phyloP scores from a whole-genome alignment of 2,888 invertebrate genomes.

The Cephus pulcher region DNA sequence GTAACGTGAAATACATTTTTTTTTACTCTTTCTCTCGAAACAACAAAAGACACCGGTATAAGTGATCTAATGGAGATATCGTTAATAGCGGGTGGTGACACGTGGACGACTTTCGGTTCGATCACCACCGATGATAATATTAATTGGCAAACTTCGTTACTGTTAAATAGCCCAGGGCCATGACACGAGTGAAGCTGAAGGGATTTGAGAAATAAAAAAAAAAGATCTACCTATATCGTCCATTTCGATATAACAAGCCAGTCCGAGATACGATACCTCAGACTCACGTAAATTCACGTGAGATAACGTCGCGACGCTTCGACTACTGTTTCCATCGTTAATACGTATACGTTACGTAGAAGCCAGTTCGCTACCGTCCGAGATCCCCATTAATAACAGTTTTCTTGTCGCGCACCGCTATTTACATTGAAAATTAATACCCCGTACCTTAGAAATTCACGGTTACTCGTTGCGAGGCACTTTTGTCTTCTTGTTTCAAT shows the following conservation, averaged over 20 bases:
- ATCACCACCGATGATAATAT: conserved; percentile 9
- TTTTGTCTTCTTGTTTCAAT: conserved; percentile 5
- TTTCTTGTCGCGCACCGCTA: conserved; percentile 9
- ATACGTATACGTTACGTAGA: neutral
- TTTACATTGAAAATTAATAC: conserved; percentile 39
- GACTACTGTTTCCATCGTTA: neutral
- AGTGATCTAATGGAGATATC: neutral
- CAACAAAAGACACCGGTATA: neutral
- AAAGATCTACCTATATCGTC: neutral
- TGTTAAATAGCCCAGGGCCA: neutral
- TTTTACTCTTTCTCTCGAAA: neutral
- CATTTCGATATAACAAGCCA: neutral
- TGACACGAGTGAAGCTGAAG: neutral
- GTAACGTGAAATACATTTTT: neutral
- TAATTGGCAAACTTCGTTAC: conserved; percentile 17
- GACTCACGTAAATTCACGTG: neutral
- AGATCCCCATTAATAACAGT: neutral
- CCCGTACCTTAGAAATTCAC: conserved; percentile 6
- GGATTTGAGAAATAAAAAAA: neutral
- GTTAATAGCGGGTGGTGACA: conserved; percentile 4
- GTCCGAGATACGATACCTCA: neutral
- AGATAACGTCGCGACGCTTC: neutral
- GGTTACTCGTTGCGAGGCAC: neutral
- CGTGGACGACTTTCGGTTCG: conserved; percentile 14
- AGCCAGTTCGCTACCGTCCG: neutral